Base-by-base conservation (phyloP, 2,888 invertebrate genomes). In the Acrobasis suavella region DNA sequence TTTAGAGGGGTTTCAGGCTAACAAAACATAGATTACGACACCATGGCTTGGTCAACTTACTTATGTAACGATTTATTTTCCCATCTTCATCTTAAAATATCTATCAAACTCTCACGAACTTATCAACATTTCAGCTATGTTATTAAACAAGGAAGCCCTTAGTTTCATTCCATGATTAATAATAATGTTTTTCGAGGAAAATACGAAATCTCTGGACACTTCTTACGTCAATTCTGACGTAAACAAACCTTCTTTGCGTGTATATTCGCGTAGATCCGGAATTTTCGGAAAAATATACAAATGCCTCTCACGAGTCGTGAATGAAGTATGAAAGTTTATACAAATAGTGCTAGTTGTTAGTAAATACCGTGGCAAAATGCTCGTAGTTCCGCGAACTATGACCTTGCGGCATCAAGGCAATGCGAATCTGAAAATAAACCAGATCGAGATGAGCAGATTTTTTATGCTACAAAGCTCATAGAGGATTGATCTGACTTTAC, bases 331-430 rank as follows among this genome's bases (percentile, higher is more conserved):
- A 16, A 58, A 49, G 32, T 56, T 37, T 15, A 39, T 39, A 56
- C 56, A 56, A 39, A 38, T 56, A 39, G 56, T 38, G 38, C 12
- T n/a, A 6, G n/a, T 12, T 39, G 16, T 9, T 10, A 22, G 39
- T 9, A 12, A 22, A 22, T 22, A 22, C 22, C 22, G 22, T 22
- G 22, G 22, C 22, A 22, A 22, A 51, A 22, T 15, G 22, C 2
- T 17, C 39, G 56, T 17, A 38, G 32, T 51, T 51, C 22, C 51
- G 51, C 58, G 49, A 42, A 32, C 32, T 9, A 12, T 12, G n/a
- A 14, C 46, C 58, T 58, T 32, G 58, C n/a, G 2, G 46, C 17
- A 16, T 32, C 58, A 49, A 58, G 49, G 58, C 49, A 22, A 58
- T n/a, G 17, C 49, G 22, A 56, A 56, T 16, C 38, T 58, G 46